These are phyloP conservation scores for Gnatocerus cornutus DNA, from an alignment of 2,888 invertebrate genomes.

Conservation along the genomic window DNA sequence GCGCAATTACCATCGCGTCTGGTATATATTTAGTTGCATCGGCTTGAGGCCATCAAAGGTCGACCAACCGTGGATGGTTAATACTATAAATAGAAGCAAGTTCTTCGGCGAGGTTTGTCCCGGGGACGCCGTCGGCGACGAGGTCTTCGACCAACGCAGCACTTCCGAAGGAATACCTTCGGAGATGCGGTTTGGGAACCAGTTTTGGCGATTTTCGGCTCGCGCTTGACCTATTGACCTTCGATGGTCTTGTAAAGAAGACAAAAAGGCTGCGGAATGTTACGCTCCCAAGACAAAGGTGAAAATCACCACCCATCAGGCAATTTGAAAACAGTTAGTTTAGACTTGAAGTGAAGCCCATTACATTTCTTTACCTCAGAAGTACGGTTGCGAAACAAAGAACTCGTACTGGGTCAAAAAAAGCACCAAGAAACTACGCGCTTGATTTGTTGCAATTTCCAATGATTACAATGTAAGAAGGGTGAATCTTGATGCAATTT, in stretches of 20 bases:
- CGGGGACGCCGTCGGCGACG: constrained; percentile 1
- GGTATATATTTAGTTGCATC: constrained; percentile 55
- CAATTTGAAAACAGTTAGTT: constrained; percentile 21
- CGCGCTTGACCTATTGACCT: constrained; percentile 46
- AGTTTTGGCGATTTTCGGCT: constrained; percentile 33
- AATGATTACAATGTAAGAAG: constrained; percentile 13
- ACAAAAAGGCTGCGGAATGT: constrained; percentile 23
- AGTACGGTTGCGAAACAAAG: constrained; percentile 21
- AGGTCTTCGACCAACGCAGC: constrained; percentile 14
- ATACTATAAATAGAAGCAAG: constrained; percentile 56
- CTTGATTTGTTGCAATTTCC: constrained; percentile 13
- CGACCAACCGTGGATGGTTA: constrained; percentile 53
- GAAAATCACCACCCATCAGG: neutral
- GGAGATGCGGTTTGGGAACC: constrained; percentile 14
- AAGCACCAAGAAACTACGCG: constrained; percentile 3
- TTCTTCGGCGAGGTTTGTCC: constrained; percentile 19
- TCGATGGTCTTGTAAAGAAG: constrained; percentile 32
- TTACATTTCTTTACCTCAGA: too few relatives aligned
- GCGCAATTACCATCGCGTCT: constrained; percentile 42
- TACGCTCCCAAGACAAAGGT: constrained; percentile 18
- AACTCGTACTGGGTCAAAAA: constrained; percentile 1
- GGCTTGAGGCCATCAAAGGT: constrained; percentile 54
- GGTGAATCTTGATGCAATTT: constrained; percentile 13
- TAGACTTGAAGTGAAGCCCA: neutral
- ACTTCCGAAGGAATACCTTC: neutral